Conservation (phyloP, 2,113 vertebrate genomes). For the Jaculus jaculus region DNA sequence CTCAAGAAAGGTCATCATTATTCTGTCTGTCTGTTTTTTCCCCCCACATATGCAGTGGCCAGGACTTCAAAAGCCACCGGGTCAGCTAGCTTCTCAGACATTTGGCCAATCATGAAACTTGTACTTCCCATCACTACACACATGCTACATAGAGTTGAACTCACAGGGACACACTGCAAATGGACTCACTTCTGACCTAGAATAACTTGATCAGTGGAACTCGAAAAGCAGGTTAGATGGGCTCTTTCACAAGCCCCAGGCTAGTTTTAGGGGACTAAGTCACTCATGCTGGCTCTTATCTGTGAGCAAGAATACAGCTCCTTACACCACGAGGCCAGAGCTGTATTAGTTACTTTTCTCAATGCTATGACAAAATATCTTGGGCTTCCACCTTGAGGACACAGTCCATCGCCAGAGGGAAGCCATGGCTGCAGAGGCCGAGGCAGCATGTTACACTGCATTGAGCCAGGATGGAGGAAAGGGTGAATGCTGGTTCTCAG, state of each 20-base stretch:
- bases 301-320: not conserved
- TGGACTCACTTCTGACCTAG: conserved; percentile 31
- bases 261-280: not conserved
- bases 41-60: not conserved
- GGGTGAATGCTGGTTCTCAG: too few relatives aligned
- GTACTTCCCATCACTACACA: not conserved
- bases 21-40: not conserved
- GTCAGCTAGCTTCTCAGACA: not conserved
- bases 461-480: too few relatives aligned
- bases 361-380: too few relatives aligned
- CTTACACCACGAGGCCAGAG: not conserved
- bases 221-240: not conserved
- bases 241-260: not conserved
- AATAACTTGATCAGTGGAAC: not conserved
- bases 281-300: not conserved
- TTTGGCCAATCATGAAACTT: not conserved
- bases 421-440: too few relatives aligned
- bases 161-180: not conserved
- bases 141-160: not conserved
- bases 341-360: too few relatives aligned
- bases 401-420: too few relatives aligned
- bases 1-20: not conserved
- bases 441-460: too few relatives aligned
- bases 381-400: not conserved
- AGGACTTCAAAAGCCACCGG: not conserved